Base-by-base conservation (phyloP, 2,113 vertebrate genomes). In the Scalopus aquaticus region DNA sequence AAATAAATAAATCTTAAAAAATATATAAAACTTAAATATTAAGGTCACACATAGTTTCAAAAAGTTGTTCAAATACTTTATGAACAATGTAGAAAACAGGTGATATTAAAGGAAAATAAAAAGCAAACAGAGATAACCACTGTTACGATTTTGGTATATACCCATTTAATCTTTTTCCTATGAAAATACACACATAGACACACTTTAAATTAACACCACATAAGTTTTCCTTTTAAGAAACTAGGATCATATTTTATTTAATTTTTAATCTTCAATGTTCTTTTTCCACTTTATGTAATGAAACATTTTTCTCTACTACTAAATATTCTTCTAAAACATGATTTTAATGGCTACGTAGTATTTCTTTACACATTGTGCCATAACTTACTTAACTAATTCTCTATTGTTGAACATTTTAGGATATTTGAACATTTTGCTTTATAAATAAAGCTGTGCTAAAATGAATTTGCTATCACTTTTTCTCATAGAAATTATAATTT, bases 11-110 rank as follows among this genome's bases (percentile, higher is more conserved):
- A n/a, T n/a, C n/a, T n/a, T n/a, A n/a, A n/a, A n/a, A n/a, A n/a
- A n/a, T n/a, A 91, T 89, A 62, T 30, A 69, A 84, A 95, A 85
- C 11, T 20, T n/a, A 95, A 90, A 67, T 78, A 77, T 78, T 73
- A 64, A 74, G 44, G 62, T 94, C 70, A 90, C 28, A 82, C 1
- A 69, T 6, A 58, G 35, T 73, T 81, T 87, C 39, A 6, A 80
- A 56, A 77, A 11, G 19, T 13, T 69, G 16, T 42, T 82, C 85
- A 73, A 89, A 10, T 94, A 93, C 24, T 94, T 86, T 74, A 76
- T 78, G 17, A 74, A 88, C 24, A 79, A 4, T 32, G 6, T 30
- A 82, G 69, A 76, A 95, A 89, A 79, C 9, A 70, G 15, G 56
- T 8, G 64, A 73, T 56, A 88, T 1, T 44, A 35, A 32, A 96